Conservation (phyloP, 2,797 vertebrate genomes). For the Oreonectes daqikongensis region DNA sequence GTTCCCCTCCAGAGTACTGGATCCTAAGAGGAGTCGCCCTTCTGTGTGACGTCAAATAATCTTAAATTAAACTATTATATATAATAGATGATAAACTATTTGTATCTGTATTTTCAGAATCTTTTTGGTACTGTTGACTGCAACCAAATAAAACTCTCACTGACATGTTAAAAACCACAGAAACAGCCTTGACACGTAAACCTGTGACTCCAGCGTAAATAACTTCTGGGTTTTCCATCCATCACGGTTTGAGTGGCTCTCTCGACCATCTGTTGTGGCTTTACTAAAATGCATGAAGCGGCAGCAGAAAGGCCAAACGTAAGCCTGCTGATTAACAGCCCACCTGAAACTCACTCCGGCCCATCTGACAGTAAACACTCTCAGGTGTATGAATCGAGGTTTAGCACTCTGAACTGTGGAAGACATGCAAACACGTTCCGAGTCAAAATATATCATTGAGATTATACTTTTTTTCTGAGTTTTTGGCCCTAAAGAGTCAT, state of each 20-base stretch:
- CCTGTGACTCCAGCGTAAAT: slow-evolving; percentile 6
- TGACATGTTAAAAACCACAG: neutral
- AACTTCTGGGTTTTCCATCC: slow-evolving; percentile 14
- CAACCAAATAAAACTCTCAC: slow-evolving; percentile 1
- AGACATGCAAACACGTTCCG: too few species aligned
- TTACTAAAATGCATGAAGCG: slow-evolving; percentile 17
- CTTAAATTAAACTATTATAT: neutral
- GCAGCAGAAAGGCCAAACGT: slow-evolving; percentile 29
- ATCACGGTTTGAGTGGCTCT: slow-evolving; percentile 1
- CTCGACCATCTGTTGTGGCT: slow-evolving; percentile 35
- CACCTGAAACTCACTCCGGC: neutral
- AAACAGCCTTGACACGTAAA: slow-evolving; percentile 11
- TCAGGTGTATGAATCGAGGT: slow-evolving; percentile 5
- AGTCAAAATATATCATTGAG: too few species aligned
- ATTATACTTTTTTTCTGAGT: too few species aligned
- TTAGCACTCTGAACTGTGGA: neutral
- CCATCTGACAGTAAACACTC: neutral
- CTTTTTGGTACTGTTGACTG: neutral
- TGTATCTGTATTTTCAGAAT: neutral
- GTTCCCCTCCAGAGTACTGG: slow-evolving; percentile 87
- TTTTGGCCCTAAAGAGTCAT: too few species aligned
- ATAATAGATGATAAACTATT: neutral
- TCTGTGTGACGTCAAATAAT: slow-evolving; percentile 91
- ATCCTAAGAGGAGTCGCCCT: slow-evolving; percentile 91
- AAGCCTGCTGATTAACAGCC: slow-evolving; percentile 47